These are phyloP conservation scores for Deilephila elpenor DNA, from an alignment of 2,888 invertebrate genomes.

Conservation along the genomic window DNA sequence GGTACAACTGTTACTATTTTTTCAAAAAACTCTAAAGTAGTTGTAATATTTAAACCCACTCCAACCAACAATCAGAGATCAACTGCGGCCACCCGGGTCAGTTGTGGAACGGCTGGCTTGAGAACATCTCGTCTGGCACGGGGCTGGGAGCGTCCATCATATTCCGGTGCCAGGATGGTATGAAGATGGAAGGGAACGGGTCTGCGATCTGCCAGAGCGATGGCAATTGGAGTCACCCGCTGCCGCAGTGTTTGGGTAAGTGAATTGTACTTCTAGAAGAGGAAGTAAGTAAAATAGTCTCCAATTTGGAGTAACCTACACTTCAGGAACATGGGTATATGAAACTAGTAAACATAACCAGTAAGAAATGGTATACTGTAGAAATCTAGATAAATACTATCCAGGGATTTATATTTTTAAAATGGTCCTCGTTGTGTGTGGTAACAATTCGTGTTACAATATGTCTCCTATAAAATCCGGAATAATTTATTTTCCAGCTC, in stretches of 20 bases:
- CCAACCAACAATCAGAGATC: constrained; percentile 89
- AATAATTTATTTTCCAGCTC: constrained; percentile 85
- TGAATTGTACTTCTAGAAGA: constrained; percentile 22
- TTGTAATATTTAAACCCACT: too few species aligned
- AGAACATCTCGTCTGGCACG: constrained; percentile 95
- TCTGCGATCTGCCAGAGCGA: constrained; percentile 97
- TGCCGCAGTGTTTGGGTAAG: constrained; percentile 95
- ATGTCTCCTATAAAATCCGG: too few species aligned
- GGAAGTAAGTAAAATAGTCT: neutral
- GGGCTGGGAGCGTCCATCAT: constrained; percentile 96
- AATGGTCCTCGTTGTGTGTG: too few species aligned
- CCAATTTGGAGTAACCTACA: too few species aligned
- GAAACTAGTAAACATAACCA: too few species aligned
- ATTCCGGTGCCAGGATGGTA: constrained; percentile 96
- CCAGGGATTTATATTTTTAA: too few species aligned
- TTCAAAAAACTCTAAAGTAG: too few species aligned
- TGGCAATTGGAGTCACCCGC: constrained; percentile 96
- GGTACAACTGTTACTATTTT: too few species aligned
- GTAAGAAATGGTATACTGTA: too few species aligned
- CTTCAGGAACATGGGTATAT: too few species aligned
- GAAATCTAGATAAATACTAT: too few species aligned
- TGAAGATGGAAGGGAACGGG: constrained; percentile 94
- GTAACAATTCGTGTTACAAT: too few species aligned
- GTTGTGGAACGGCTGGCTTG: constrained; percentile 97
- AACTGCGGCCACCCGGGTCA: constrained; percentile 97